Evolutionary conservation across 2,113 vertebrate species (phyloP).

Genomic region (Anas platyrhynchos): DNA sequence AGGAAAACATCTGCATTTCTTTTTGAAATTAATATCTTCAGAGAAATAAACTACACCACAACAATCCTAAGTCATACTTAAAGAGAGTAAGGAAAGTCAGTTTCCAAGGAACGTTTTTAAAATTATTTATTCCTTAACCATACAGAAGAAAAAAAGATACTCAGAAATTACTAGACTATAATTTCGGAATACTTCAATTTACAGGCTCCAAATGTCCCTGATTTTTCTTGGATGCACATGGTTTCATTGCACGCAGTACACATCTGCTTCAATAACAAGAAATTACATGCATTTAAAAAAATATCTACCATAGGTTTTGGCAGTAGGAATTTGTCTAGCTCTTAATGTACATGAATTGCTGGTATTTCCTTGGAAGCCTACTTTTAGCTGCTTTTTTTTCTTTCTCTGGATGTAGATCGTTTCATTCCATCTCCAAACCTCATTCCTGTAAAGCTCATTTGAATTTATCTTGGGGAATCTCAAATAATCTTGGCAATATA

Average conservation of each 20-base stretch:
- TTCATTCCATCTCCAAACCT: neutral
- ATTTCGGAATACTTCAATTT: neutral
- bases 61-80: neutral
- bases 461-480: conserved; percentile 57
- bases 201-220: neutral
- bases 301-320: neutral
- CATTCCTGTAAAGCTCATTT: conserved; percentile 42
- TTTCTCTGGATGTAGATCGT: conserved; percentile 32
- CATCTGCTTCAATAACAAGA: neutral
- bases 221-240: neutral
- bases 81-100: neutral
- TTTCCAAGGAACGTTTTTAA: neutral
- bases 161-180: neutral
- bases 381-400: neutral
- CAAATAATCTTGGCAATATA: conserved; percentile 60
- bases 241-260: neutral
- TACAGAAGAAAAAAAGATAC: neutral
- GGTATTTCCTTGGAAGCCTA: conserved; percentile 6
- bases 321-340: conserved; percentile 8
- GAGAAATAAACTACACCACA: neutral
- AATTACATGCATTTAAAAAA: neutral
- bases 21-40: neutral
- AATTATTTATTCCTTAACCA: neutral
- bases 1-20: neutral
- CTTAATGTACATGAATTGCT: neutral